Evolutionary conservation across 1,140 invertebrate genomes (phyloP).

Genomic region (Sycobia sp.): DNA sequence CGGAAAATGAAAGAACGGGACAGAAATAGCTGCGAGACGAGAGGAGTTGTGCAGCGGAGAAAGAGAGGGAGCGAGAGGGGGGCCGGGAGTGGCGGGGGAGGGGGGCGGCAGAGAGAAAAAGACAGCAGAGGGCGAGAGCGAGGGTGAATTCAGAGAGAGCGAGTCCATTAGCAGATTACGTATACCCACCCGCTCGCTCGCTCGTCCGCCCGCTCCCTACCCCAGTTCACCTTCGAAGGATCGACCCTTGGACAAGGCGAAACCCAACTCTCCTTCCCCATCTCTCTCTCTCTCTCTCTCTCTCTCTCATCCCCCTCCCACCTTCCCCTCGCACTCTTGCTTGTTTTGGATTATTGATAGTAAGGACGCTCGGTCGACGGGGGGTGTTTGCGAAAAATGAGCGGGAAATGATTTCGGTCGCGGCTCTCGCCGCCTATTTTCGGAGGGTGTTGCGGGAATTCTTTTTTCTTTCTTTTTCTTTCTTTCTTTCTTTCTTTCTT

Average conservation of each 20-base stretch:
- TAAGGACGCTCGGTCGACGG: too few relatives aligned
- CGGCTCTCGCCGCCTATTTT: too few relatives aligned
- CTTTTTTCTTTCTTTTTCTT: too few relatives aligned
- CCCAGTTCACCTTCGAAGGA: slow-evolving; percentile 3
- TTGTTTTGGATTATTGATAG: slow-evolving; percentile 2
- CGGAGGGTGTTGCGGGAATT: too few relatives aligned
- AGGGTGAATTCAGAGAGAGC: slow-evolving; percentile 23
- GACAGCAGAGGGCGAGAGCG: too few relatives aligned
- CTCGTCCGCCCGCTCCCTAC: slow-evolving; percentile 33
- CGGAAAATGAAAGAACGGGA: not conserved
- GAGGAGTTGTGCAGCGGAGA: not conserved
- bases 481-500: too few relatives aligned
- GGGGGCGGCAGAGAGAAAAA: not conserved
- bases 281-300: too few relatives aligned
- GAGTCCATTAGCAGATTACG: slow-evolving; percentile 61
- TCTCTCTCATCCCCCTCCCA: too few relatives aligned
- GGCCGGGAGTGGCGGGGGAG: not conserved
- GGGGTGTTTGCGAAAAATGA: not conserved
- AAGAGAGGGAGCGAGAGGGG: not conserved
- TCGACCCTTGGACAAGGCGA: slow-evolving; percentile 9
- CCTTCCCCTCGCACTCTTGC: too few relatives aligned
- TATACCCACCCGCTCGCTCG: slow-evolving; percentile 49
- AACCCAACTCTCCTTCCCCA: too few relatives aligned
- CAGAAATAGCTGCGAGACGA: not conserved
- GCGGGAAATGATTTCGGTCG: not conserved